Base-by-base conservation (phyloP, 2,113 vertebrate species). In the Spilogale gracilis region DNA sequence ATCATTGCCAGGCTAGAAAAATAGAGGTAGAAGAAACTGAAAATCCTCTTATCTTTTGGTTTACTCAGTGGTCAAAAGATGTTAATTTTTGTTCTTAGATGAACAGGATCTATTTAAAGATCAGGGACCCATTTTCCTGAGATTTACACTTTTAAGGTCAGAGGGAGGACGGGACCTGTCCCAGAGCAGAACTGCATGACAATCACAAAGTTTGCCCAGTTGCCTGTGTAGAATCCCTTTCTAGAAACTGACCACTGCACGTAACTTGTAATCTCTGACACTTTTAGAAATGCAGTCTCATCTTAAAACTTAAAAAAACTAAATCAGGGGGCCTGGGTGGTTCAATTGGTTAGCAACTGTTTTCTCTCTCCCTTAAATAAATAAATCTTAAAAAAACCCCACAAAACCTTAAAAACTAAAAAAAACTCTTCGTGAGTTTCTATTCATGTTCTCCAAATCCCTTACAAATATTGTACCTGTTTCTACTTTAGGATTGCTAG, bases 1-100 rank as follows among this genome's bases (percentile, higher is more conserved):
- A 67, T 96, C 63, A 81, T 82, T 90, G 88, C 20, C 88, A 88
- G 91, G 32, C 74, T 74, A 94, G 76, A 88, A 88, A 94, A 94
- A 52, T 30, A 50, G 63, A 95, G 17, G 38, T 14, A 69, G 80
- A 85, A 60, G 82, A 73, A 92, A 85, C 4, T 18, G 5, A 32
- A 94, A 73, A 63, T 93, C n/a, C 52, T 54, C 12, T 84, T 87
- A 88, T 58, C 20, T 80, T 85, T 94, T 82, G 45, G 58, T 79
- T 97, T 85, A 43, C 17, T 83, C 16, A 52, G 27, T 63, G 73
- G 56, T 63, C 56, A 89, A 95, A 93, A 56, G 12, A 67, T 30
- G 23, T 69, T 83, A 78, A 27, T 56, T 69, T 60, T 23, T 30
- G 60, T 54, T 63, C 16, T 52, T 65, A 91, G 73, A 80, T 61